Base-by-base conservation (phyloP, 2,113 vertebrate species). In the Chionis minor region DNA sequence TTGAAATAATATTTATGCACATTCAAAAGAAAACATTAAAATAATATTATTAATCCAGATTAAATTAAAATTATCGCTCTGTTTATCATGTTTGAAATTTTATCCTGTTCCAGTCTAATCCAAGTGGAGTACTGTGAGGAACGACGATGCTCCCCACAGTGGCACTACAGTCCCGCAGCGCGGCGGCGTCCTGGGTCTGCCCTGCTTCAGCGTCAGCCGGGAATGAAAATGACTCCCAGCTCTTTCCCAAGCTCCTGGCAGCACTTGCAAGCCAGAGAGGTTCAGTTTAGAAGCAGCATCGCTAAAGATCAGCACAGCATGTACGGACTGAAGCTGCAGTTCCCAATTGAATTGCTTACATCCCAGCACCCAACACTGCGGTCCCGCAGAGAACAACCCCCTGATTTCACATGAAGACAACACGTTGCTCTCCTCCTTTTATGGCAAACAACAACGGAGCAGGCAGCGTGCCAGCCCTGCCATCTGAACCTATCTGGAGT, bases 1-100 rank as follows among this genome's bases (percentile, higher is more conserved):
- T 38, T 90, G 63, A 83, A 79, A 77, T 71, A 96, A 93, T 81
- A 81, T 77, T 91, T 95, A 73, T 63, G 90, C 44, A 56, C 17
- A 78, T 78, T 86, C 54, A 65, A 86, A 93, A 80, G 83, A 67
- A 22, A 81, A 22, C 9, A 71, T 71, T 62, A 77, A 92, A 96
- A 95, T 40, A n/a, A 51, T 22, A 42, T n/a, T 52, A 54, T 40
- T 59, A 59, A 17, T 92, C 62, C 86, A 51, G 42, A 55, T 93
- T 27, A n/a, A 47, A 40, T 85, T 81, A 73, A 73, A 91, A 56
- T 72, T n/a, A 28, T 78, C 22, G 13, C 16, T 61, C 14, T n/a
- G 18, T 67, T 75, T 73, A 35, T 35, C 63, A 35, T 10, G 17
- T 62, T 42, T 82, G 63, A 55, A 67, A 55, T 52, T 7, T 42